phyloP scores from a whole-genome alignment of 2,113 vertebrate genomes.

The Daphoenositta chrysoptera region DNA sequence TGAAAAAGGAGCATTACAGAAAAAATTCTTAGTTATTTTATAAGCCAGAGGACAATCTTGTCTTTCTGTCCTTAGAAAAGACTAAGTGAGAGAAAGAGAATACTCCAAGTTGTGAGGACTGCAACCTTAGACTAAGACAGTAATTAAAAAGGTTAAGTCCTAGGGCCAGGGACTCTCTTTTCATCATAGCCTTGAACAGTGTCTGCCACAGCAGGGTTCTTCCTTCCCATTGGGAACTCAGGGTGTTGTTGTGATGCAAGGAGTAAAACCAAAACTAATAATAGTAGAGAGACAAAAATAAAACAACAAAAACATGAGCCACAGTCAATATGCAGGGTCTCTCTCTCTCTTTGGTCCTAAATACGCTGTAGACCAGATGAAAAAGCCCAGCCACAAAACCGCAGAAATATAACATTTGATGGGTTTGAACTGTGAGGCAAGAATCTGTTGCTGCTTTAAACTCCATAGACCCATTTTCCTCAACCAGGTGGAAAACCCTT shows the following conservation, averaged over 20 bases:
- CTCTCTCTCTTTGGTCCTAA: not conserved
- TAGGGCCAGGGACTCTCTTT: not conserved
- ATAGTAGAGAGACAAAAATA: not conserved
- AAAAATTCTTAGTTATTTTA: not conserved
- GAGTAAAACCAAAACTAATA: not conserved
- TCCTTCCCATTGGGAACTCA: not conserved
- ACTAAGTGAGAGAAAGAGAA: not conserved
- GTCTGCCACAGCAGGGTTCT: not conserved
- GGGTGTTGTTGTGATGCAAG: not conserved
- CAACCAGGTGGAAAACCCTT: not conserved
- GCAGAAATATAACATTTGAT: not conserved
- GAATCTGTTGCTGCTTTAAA: not conserved
- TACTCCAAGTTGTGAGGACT: not conserved
- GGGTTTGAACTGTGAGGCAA: not conserved
- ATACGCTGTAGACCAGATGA: not conserved
- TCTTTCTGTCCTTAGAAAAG: not conserved
- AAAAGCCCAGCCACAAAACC: not conserved
- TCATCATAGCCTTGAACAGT: not conserved
- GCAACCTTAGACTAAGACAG: not conserved
- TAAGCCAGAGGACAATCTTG: not conserved
- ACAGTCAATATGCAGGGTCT: not conserved
- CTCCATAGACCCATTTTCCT: not conserved
- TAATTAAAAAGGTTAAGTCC: not conserved
- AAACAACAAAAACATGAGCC: not conserved
- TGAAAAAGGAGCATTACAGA: not conserved